These are phyloP conservation scores for Phyllopteryx taeniolatus DNA, from an alignment of 2,113 vertebrate genomes.

Conservation along the genomic window DNA sequence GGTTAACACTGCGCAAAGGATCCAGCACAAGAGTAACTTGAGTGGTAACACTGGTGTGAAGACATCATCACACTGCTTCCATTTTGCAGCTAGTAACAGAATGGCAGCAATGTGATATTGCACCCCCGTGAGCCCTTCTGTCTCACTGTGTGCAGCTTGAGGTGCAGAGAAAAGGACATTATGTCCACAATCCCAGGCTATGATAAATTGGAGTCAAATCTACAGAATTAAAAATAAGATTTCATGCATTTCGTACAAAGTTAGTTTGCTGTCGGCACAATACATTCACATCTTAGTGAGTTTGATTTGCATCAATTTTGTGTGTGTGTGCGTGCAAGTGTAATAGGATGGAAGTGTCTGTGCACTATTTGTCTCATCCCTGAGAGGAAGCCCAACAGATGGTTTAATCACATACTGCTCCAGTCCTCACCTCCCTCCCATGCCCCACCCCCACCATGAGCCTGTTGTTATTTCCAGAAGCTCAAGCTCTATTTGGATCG, in stretches of 20 bases:
- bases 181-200: constrained; percentile 6
- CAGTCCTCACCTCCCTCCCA: constrained; percentile 11
- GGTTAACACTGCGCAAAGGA: constrained; percentile 42
- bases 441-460: constrained; percentile 8
- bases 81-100: constrained; percentile 64
- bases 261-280: not conserved
- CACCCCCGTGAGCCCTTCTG: constrained; percentile 55
- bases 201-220: not conserved
- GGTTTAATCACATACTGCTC: constrained; percentile 55
- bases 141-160: constrained; percentile 28
- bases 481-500: not conserved
- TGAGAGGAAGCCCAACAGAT: constrained; percentile 46
- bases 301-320: not conserved
- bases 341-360: constrained; percentile 6
- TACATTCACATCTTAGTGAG: not conserved
- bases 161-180: constrained; percentile 18
- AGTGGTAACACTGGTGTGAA: constrained; percentile 18
- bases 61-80: constrained; percentile 29
- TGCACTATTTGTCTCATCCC: constrained; percentile 17
- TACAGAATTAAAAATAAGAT: constrained; percentile 4
- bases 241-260: not conserved
- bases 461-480: constrained; percentile 37
- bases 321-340: not conserved
- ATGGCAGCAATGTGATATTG: constrained; percentile 50
- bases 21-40: constrained; percentile 6